phyloP scores from a whole-genome alignment of 2,888 invertebrate genomes.

The Prenolepis imparis region DNA sequence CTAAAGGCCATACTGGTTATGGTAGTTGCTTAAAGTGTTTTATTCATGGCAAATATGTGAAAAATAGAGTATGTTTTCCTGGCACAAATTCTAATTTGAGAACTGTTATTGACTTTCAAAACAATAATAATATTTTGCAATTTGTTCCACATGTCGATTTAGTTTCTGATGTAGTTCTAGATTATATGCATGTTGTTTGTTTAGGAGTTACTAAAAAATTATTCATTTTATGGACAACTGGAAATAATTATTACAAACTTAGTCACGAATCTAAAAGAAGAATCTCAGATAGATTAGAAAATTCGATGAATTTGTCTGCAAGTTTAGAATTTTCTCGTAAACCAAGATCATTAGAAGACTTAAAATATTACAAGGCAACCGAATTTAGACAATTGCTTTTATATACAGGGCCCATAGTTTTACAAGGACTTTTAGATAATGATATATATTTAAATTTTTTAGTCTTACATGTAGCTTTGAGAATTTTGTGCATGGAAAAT shows the following conservation, averaged over 20 bases:
- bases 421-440: slow-evolving; percentile 6
- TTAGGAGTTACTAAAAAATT: background rate
- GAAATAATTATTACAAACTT: slow-evolving; percentile 18
- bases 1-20: background rate
- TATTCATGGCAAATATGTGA: slow-evolving; percentile 13
- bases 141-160: slow-evolving; percentile 11
- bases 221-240: background rate
- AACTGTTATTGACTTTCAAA: background rate
- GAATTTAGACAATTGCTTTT: background rate
- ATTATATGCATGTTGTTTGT: slow-evolving; percentile 1
- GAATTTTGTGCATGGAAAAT: slow-evolving; percentile 7
- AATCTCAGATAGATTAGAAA: slow-evolving; percentile 1
- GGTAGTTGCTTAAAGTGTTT: slow-evolving; percentile 14
- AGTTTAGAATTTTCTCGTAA: slow-evolving; percentile 5
- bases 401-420: background rate
- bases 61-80: slow-evolving; percentile 18
- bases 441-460: slow-evolving; percentile 15
- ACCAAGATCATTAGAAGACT: slow-evolving; percentile 11
- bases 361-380: slow-evolving; percentile 21
- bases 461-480: background rate
- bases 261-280: background rate
- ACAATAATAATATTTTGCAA: slow-evolving; percentile 11
- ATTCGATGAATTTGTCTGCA: background rate
- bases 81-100: slow-evolving; percentile 5
- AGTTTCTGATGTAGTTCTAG: background rate